Percentiles rank a stretch among this genome's conserved stretches.
Evolutionary conservation across 2,888 invertebrate genomes (phyloP).

Genomic region (Lumbricus terrestris): DNA sequence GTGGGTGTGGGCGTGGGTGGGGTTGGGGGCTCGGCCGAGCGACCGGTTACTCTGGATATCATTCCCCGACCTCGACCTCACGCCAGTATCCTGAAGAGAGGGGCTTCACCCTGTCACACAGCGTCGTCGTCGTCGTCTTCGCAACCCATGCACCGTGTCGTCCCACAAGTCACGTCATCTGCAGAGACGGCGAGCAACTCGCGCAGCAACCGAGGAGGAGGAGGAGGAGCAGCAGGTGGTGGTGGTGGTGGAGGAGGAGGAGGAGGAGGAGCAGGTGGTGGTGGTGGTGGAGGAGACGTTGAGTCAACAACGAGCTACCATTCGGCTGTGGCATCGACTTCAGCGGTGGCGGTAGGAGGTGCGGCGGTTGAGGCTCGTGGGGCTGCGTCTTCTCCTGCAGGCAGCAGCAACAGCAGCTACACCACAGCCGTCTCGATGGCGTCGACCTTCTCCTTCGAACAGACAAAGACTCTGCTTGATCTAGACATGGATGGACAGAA

Average conservation of each 20-base stretch:
- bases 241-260: not conserved
- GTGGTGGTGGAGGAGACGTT: not conserved
- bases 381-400: not conserved
- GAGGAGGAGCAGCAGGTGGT: constrained; percentile 68
- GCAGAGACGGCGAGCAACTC: constrained; percentile 62
- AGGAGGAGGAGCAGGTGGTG: no score
- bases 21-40: constrained; percentile 59
- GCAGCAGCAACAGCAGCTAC: not conserved
- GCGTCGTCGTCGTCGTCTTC: not conserved
- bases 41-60: constrained; percentile 67
- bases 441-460: constrained; percentile 44
- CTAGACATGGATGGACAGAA: constrained; percentile 58
- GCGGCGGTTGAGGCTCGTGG: no score
- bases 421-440: not conserved
- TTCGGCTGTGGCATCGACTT: no score
- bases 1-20: no score
- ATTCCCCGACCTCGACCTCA: constrained; percentile 65
- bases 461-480: constrained; percentile 55
- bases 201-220: constrained; percentile 58
- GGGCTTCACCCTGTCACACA: constrained; percentile 49
- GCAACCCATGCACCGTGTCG: constrained; percentile 16
- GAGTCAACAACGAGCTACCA: not conserved
- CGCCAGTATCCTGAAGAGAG: constrained; percentile 36
- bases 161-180: constrained; percentile 37
- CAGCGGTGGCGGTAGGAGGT: no score